A percentile compares a stretch with the other conserved stretches of the same genome.
Conservation (phyloP, 2,888 invertebrate genomes). For the Cantharis flavilabris region DNA sequence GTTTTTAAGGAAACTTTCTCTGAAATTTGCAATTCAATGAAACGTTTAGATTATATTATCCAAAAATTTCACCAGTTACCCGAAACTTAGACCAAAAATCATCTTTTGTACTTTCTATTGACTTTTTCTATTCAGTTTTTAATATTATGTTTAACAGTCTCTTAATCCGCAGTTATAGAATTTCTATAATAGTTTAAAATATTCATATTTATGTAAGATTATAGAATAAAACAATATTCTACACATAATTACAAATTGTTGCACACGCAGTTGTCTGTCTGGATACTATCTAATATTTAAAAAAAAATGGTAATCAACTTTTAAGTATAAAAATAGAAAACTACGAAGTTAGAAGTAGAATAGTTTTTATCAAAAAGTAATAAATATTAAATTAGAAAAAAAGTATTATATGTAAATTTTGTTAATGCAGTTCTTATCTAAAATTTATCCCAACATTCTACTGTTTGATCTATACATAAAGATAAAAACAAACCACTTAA, state of each 20-base stretch:
- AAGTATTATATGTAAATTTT: not conserved
- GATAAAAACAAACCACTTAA: not conserved
- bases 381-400: not conserved
- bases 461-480: not conserved
- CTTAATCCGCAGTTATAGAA: not conserved
- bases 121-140: not conserved
- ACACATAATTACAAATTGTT: too few relatives aligned
- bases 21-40: not conserved
- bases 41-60: not conserved
- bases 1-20: not conserved
- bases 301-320: not conserved
- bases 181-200: not conserved
- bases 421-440: not conserved
- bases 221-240: too few relatives aligned
- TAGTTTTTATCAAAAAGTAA: not conserved
- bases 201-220: not conserved
- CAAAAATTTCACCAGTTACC: not conserved
- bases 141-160: not conserved
- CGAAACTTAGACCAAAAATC: not conserved
- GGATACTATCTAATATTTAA: too few relatives aligned
- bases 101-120: not conserved
- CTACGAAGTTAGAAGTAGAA: not conserved
- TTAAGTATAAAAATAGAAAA: not conserved
- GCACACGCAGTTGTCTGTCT: too few relatives aligned
- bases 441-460: not conserved